phyloP scores from a whole-genome alignment of 2,113 vertebrate genomes.

The Sterrhoptilus dennistouni region DNA sequence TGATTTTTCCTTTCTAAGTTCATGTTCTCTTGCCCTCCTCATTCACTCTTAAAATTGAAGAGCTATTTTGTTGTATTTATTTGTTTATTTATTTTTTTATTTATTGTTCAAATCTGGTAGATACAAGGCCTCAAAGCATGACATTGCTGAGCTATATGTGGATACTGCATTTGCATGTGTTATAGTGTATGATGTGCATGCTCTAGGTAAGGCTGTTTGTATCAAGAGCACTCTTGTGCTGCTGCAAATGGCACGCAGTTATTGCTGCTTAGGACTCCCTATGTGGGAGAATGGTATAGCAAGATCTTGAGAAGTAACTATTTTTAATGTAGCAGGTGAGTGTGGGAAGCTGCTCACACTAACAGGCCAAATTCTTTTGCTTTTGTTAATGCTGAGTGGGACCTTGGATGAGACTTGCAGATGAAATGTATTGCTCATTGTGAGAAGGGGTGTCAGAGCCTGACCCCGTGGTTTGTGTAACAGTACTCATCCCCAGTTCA shows the following conservation, averaged over 20 bases:
- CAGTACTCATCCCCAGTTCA: not conserved
- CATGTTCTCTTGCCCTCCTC: rapidly evolving
- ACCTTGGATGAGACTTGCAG: not conserved
- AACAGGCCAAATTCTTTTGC: slow-evolving; percentile 42
- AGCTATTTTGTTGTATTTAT: not conserved
- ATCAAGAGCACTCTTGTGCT: not conserved
- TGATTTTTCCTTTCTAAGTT: not conserved
- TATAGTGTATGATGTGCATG: rapidly evolving
- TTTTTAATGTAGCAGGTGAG: slow-evolving; percentile 58
- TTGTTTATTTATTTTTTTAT: not conserved
- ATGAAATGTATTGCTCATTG: slow-evolving; percentile 5
- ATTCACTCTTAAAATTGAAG: not conserved
- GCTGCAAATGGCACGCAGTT: not conserved
- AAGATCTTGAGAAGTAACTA: slow-evolving; percentile 38
- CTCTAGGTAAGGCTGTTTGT: not conserved
- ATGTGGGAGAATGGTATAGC: slow-evolving; percentile 38
- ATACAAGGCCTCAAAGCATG: not conserved
- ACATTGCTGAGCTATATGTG: not conserved
- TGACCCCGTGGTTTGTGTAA: not conserved
- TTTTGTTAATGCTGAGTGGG: slow-evolving; percentile 58
- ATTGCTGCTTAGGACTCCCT: not conserved
- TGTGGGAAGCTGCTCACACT: slow-evolving; percentile 50
- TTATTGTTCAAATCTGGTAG: not conserved
- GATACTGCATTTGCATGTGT: not conserved
- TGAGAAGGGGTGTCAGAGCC: not conserved